Percentiles rank a stretch among this genome's conserved stretches.
Evolutionary conservation across 2,113 vertebrate genomes (phyloP).

Genomic region (Phyllostomus discolor): DNA sequence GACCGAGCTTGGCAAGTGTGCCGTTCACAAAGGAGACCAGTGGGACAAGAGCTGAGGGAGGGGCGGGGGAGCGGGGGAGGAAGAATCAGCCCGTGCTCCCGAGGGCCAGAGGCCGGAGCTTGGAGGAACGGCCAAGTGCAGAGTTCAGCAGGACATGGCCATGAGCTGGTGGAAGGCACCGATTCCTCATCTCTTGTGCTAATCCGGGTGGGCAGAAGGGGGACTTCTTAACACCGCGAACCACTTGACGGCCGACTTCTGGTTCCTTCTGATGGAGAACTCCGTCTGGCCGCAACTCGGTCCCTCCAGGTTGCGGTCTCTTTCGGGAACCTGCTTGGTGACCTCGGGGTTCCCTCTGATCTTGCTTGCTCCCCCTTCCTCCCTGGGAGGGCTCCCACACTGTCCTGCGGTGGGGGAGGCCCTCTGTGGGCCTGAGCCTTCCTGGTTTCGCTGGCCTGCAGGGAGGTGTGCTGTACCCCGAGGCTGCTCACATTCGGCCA

Average conservation of each 20-base stretch:
- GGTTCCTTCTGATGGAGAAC: neutral
- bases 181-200: neutral
- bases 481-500: fast-evolving
- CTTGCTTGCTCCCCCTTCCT: no score
- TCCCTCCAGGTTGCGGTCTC: neutral
- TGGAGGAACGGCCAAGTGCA: neutral
- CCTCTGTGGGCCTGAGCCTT: neutral
- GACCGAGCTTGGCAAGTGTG: neutral
- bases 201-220: neutral
- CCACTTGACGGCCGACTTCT: neutral
- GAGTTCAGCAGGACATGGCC: neutral
- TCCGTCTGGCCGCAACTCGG: neutral
- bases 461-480: fast-evolving
- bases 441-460: neutral
- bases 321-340: neutral
- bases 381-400: neutral
- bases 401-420: fast-evolving
- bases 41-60: neutral
- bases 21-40: neutral
- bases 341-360: neutral
- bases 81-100: neutral
- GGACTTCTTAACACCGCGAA: neutral
- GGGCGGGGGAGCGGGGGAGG: fast-evolving
- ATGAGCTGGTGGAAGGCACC: neutral
- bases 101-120: neutral